A percentile compares a stretch with the other conserved stretches of the same genome.
Conservation (phyloP, 2,113 vertebrate genomes). For the Corythaeola cristata region DNA sequence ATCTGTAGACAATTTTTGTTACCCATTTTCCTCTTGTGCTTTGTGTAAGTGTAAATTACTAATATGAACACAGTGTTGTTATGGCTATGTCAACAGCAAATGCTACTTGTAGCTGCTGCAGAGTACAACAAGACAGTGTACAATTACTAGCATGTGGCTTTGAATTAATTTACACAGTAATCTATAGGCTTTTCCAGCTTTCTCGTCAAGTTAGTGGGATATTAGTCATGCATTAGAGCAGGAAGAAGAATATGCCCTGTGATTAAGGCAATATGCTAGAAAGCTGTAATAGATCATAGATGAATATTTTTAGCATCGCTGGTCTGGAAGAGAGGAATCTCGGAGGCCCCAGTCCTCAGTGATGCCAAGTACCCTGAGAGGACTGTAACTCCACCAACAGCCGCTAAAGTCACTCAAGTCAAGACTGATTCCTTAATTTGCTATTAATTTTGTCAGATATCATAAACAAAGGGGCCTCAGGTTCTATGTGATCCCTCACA, state of each 20-base stretch:
- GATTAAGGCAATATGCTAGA: background rate
- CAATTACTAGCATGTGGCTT: background rate
- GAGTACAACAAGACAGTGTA: background rate
- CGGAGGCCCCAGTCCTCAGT: background rate
- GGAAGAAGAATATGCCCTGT: background rate
- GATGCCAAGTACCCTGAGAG: background rate
- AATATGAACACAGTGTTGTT: background rate
- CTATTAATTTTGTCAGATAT: background rate
- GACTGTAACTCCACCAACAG: background rate
- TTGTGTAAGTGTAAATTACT: background rate
- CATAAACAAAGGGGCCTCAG: background rate
- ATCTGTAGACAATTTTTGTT: background rate
- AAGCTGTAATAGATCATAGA: background rate
- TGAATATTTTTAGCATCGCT: accelerated
- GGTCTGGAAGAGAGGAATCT: background rate
- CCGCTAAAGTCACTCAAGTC: background rate
- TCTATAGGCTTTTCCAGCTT: background rate
- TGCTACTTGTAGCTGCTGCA: background rate
- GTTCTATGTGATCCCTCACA: background rate
- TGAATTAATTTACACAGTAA: background rate
- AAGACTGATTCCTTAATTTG: background rate
- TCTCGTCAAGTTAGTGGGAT: background rate
- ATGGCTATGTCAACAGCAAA: background rate
- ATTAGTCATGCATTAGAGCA: background rate
- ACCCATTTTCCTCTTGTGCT: background rate